Evolutionary conservation across 2,888 invertebrate species (phyloP).

Genomic region (Philonicus albiceps): DNA sequence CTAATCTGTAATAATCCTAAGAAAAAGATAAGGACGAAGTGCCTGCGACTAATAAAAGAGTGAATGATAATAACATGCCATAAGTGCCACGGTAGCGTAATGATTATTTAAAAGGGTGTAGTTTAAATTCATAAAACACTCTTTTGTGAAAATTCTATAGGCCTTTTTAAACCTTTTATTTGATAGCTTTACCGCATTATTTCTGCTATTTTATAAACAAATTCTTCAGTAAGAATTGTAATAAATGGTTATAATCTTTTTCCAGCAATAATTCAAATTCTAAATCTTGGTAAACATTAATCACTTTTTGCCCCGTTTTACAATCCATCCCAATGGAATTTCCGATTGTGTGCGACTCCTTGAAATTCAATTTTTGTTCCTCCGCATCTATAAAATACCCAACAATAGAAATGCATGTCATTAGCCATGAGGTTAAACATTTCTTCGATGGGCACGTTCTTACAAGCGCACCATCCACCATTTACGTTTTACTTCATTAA

Average conservation of each 20-base stretch:
- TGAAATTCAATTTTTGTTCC: background rate
- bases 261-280: background rate
- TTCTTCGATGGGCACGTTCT: background rate
- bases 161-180: background rate
- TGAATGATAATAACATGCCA: no score
- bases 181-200: background rate
- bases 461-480: background rate
- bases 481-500: conserved; percentile 29
- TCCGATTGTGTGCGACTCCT: background rate
- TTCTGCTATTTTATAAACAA: background rate
- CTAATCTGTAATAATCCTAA: no score
- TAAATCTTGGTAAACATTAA: background rate
- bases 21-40: no score
- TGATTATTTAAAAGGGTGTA: no score
- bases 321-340: background rate
- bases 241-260: background rate
- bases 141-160: no score
- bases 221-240: background rate
- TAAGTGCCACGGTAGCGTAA: no score
- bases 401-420: conserved; percentile 16
- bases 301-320: background rate
- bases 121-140: no score
- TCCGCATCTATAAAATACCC: background rate
- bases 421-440: conserved; percentile 3
- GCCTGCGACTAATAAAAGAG: no score